These are phyloP conservation scores for Leucoma salicis DNA, from an alignment of 2,888 invertebrate species.

Conservation along the genomic window DNA sequence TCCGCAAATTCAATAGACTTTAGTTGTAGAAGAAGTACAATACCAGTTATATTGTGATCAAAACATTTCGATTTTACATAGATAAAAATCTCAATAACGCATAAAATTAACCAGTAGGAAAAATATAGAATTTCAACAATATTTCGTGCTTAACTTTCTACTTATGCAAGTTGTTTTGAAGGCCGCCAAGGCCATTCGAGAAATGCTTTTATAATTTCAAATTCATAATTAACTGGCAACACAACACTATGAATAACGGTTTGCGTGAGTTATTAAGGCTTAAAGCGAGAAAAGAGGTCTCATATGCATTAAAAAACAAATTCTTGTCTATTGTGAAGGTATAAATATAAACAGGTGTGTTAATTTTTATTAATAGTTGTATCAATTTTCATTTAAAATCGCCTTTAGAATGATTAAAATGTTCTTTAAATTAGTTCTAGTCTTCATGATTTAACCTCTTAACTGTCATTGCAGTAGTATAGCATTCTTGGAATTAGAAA, in stretches of 20 bases:
- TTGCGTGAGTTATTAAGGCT: conserved; percentile 17
- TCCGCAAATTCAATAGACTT: too few relatives aligned
- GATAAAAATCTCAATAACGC: not conserved
- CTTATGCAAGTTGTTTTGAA: conserved; percentile 10
- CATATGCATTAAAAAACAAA: conserved; percentile 4
- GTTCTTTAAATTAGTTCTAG: not conserved
- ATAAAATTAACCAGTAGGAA: conserved; percentile 13
- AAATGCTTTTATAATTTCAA: conserved; percentile 33
- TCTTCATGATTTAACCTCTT: not conserved
- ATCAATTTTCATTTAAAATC: not conserved
- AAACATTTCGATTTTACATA: conserved; percentile 4
- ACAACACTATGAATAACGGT: conserved; percentile 29
- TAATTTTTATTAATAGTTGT: not conserved
- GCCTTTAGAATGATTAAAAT: not conserved
- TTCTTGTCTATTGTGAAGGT: conserved; percentile 11
- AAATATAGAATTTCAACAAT: conserved; percentile 22
- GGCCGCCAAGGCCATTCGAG: conserved; percentile 39
- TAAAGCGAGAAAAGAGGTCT: conserved; percentile 4
- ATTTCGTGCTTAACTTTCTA: conserved; percentile 30
- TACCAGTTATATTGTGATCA: not conserved
- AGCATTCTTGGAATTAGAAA: too few relatives aligned
- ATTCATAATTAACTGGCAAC: conserved; percentile 29
- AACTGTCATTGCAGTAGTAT: too few relatives aligned
- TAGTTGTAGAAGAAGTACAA: too few relatives aligned
- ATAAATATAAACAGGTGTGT: conserved; percentile 6